A percentile compares a stretch with the other conserved stretches of the same genome.
Conservation (phyloP, 2,888 invertebrate species). For the Aporophyla lueneburgensis region DNA sequence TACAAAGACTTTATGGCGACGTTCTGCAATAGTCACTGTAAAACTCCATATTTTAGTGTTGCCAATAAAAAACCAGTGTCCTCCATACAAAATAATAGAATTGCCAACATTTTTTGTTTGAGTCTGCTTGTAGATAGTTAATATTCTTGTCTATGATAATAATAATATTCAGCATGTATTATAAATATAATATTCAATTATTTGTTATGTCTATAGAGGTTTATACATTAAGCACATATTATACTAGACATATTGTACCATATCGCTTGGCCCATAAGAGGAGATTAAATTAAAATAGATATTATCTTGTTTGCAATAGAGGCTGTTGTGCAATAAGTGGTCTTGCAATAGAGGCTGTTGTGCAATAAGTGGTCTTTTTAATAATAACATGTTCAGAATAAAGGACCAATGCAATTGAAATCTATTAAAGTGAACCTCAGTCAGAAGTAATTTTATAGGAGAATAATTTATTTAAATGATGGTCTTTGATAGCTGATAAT, state of each 20-base stretch:
- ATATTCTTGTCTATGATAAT: constrained; percentile 63
- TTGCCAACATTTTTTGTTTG: constrained; percentile 66
- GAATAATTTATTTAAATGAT: constrained; percentile 47
- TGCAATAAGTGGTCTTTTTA: constrained; percentile 56
- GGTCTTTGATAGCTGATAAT: constrained; percentile 25
- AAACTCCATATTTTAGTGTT: constrained; percentile 58
- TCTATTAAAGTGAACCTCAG: constrained; percentile 45
- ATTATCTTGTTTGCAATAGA: constrained; percentile 50
- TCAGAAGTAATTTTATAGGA: constrained; percentile 43
- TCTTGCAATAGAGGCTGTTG: constrained; percentile 62
- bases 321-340: constrained; percentile 60
- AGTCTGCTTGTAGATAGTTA: constrained; percentile 67
- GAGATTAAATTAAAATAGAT: constrained; percentile 45
- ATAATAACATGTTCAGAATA: constrained; percentile 59
- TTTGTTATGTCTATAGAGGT: constrained; percentile 67
- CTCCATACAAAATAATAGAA: constrained; percentile 65
- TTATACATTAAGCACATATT: constrained; percentile 63
- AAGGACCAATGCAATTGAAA: constrained; percentile 64
- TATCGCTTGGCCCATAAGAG: constrained; percentile 59
- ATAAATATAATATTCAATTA: constrained; percentile 53
- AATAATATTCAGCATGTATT: constrained; percentile 59
- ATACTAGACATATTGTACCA: constrained; percentile 62
- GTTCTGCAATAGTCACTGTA: constrained; percentile 38
- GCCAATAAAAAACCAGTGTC: constrained; percentile 66
- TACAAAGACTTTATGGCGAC: constrained; percentile 40